Evolutionary conservation across 2,797 vertebrate species (phyloP).

Genomic region (Helicolenus hilgendorfi): DNA sequence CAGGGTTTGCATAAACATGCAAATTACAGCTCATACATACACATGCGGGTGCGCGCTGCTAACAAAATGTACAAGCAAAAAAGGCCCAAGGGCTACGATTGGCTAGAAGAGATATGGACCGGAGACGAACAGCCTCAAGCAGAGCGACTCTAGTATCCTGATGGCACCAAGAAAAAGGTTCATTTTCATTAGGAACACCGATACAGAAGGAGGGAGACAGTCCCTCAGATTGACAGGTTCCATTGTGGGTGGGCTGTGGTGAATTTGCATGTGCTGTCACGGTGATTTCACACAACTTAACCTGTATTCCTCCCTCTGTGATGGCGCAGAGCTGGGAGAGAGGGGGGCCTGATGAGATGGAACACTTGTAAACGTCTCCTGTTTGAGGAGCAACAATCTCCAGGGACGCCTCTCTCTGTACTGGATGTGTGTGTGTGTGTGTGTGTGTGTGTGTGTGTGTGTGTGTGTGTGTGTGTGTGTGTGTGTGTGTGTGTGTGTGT

Average conservation of each 20-base stretch:
- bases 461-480: conserved; percentile 1
- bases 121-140: conserved; percentile 18
- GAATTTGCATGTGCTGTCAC: conserved; percentile 86
- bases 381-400: conserved; percentile 72
- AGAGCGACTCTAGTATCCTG: conserved; percentile 9
- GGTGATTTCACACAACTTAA: conserved; percentile 88
- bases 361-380: conserved; percentile 84
- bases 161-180: conserved; percentile 20
- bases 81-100: conserved; percentile 18
- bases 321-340: conserved; percentile 50
- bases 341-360: conserved; percentile 74
- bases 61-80: conserved; percentile 36
- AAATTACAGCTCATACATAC: conserved; percentile 70
- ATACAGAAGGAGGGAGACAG: conserved; percentile 15
- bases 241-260: conserved; percentile 77
- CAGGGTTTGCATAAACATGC: conserved; percentile 63
- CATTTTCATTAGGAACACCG: conserved; percentile 35
- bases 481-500: not conserved
- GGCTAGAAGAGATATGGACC: conserved; percentile 33
- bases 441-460: not conserved
- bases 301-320: conserved; percentile 81
- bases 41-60: conserved; percentile 26
- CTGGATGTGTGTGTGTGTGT: not conserved
- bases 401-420: conserved; percentile 60
- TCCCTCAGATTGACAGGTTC: conserved; percentile 68